phyloP scores from a whole-genome alignment of 2,888 invertebrate species.

The Andrena hattorfiana region DNA sequence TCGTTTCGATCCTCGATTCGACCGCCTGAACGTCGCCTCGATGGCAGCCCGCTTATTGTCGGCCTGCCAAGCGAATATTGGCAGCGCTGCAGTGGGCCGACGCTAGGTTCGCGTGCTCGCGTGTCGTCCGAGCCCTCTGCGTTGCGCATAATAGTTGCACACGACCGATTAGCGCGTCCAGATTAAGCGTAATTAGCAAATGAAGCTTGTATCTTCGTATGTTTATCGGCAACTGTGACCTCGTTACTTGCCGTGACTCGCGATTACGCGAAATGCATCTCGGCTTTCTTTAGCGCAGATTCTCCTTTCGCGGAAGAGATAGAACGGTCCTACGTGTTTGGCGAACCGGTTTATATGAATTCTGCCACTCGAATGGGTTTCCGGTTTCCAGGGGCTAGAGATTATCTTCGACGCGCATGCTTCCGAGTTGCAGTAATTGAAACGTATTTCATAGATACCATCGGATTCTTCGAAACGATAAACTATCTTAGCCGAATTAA shows the following conservation, averaged over 20 bases:
- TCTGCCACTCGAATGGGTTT: too few relatives aligned
- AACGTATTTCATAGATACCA: too few relatives aligned
- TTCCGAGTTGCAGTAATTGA: too few relatives aligned
- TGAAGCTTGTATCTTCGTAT: background rate
- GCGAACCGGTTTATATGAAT: too few relatives aligned
- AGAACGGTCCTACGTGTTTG: background rate
- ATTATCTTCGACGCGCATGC: too few relatives aligned
- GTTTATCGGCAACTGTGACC: background rate
- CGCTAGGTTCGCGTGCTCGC: slow-evolving; percentile 20
- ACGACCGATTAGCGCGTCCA: slow-evolving; percentile 35
- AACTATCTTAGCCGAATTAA: too few relatives aligned
- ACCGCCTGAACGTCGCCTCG: slow-evolving; percentile 45
- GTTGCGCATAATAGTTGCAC: slow-evolving; percentile 9
- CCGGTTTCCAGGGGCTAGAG: too few relatives aligned
- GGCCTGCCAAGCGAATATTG: slow-evolving; percentile 72
- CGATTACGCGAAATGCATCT: slow-evolving; percentile 4
- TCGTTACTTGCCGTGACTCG: background rate
- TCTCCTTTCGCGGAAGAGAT: background rate
- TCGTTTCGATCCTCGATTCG: slow-evolving; percentile 50
- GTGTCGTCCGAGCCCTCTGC: slow-evolving; percentile 1
- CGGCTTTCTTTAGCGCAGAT: background rate
- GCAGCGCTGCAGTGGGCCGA: slow-evolving; percentile 49
- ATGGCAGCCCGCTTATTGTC: slow-evolving; percentile 67
- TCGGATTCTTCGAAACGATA: too few relatives aligned
- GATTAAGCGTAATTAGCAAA: slow-evolving; percentile 46